Base-by-base conservation (phyloP, 2,797 vertebrate species). In the Falco cherrug region DNA sequence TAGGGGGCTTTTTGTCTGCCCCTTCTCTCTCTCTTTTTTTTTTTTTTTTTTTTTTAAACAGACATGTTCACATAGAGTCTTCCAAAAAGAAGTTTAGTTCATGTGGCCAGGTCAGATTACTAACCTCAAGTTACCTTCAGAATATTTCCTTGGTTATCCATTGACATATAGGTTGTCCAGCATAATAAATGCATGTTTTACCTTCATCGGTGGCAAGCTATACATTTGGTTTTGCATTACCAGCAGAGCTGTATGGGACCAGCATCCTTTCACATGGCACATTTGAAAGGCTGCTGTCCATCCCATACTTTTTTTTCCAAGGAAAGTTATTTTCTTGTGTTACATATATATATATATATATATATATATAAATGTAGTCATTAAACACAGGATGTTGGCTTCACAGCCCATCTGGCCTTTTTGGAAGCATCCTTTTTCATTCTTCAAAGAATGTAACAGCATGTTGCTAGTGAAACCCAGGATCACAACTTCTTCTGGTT, bases 271-370 rank as follows among this genome's bases (percentile, higher is more conserved):
- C 93, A 48, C 37, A 56, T 43, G 2, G 12, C 6, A 31, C 56
- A 28, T 9, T 16, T 48, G 50, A 84, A 81, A 81, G 63, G 47
- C 48, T 78, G 41, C 33, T 89, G 24, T 19, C 31, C 54, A 65
- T 43, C 26, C 74, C 31, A 61, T 1, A 3, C 3, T 7, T 54
- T 43, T 43, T 76, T 65, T 37, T 4, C 28, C 63, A 88, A 57
- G n/a, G 51, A n/a, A 83, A 71, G 39, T 16, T 19, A 25, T 33
- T 43, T 50, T 89, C 48, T 64, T 35, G 21, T 43, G 17, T 19
- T 65, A 56, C 37, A 37, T 2, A n/a, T n/a, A n/a, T n/a, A n/a
- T n/a, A n/a, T n/a, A n/a, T n/a, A 0, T 4, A 35, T 5, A 4
- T 28, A 26, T 5, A 4, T 28, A 26, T 77, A 83, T 70, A 39